These are phyloP conservation scores for Candidula unifasciata DNA, from an alignment of 2,888 invertebrate species.

Conservation along the genomic window DNA sequence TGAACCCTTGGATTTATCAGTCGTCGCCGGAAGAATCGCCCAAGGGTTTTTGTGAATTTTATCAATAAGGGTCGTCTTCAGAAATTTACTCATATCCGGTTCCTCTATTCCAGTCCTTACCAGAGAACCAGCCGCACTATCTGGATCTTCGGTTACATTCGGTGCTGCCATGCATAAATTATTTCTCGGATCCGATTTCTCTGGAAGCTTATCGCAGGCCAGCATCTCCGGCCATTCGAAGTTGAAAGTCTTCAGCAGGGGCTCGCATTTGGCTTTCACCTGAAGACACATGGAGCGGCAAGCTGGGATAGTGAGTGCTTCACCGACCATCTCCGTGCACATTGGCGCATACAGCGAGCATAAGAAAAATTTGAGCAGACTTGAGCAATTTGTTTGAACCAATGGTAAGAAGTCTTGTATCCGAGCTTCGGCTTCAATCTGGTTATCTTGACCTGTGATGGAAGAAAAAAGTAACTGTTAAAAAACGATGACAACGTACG, in stretches of 20 bases:
- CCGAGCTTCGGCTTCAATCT: conserved; percentile 88
- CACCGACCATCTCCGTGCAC: conserved; percentile 91
- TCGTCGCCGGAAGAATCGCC: background rate
- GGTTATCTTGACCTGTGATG: conserved; percentile 83
- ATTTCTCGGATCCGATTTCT: conserved; percentile 79
- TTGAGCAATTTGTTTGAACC: conserved; percentile 88
- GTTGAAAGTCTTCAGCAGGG: conserved; percentile 83
- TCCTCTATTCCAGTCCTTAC: conserved; percentile 51
- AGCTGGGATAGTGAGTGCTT: conserved; percentile 86
- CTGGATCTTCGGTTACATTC: conserved; percentile 67
- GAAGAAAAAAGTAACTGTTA: background rate
- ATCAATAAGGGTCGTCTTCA: conserved; percentile 39
- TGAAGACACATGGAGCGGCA: conserved; percentile 91
- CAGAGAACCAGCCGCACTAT: conserved; percentile 58
- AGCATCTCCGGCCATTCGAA: conserved; percentile 86
- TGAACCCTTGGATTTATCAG: conserved; percentile 17
- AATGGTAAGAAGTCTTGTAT: conserved; percentile 86
- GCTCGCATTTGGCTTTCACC: conserved; percentile 77
- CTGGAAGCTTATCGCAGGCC: conserved; percentile 89
- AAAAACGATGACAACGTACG: background rate
- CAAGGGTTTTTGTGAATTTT: background rate
- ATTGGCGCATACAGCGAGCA: conserved; percentile 94
- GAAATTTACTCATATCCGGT: conserved; percentile 30
- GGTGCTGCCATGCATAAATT: conserved; percentile 86
- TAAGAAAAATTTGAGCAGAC: conserved; percentile 89